Evolutionary conservation across 2,797 vertebrate genomes (phyloP).

Genomic region (Sarcophilus harrisii): DNA sequence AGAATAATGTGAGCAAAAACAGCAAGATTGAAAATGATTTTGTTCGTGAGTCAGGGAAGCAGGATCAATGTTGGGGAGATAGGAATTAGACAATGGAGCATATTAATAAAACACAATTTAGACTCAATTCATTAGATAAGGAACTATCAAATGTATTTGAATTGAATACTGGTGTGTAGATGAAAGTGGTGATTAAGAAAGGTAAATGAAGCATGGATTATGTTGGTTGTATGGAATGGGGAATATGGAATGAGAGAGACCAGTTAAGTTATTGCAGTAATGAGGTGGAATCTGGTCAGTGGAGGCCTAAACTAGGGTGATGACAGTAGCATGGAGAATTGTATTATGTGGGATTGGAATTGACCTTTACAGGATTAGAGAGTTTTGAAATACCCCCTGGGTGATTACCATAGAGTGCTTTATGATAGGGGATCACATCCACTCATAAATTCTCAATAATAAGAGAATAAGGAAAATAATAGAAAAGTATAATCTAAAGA

Average conservation of each 20-base stretch:
- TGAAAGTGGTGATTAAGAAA: not conserved
- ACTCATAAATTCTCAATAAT: not conserved
- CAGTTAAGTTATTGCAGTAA: not conserved
- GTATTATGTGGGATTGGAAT: not conserved
- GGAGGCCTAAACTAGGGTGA: too few relatives aligned
- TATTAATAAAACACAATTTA: too few relatives aligned
- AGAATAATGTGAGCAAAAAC: not conserved
- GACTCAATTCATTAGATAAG: not conserved
- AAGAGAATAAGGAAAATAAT: not conserved
- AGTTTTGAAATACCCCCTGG: not conserved
- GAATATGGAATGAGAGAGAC: not conserved
- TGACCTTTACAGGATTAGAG: not conserved
- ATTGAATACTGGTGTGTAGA: not conserved
- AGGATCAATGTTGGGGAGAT: not conserved
- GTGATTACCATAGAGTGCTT: not conserved
- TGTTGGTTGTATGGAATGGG: not conserved
- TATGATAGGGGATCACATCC: not conserved
- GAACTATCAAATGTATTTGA: not conserved
- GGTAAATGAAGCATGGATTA: not conserved
- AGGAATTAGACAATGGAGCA: too few relatives aligned
- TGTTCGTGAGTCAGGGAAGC: not conserved
- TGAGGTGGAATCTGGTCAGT: not conserved
- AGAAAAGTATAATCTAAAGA: not conserved
- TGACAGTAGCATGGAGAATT: not conserved
- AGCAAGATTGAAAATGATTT: not conserved